Percentiles rank a stretch among this genome's conserved stretches.
phyloP scores from a whole-genome alignment of 2,797 vertebrate genomes.

The Enteromius unitaeniatus region DNA sequence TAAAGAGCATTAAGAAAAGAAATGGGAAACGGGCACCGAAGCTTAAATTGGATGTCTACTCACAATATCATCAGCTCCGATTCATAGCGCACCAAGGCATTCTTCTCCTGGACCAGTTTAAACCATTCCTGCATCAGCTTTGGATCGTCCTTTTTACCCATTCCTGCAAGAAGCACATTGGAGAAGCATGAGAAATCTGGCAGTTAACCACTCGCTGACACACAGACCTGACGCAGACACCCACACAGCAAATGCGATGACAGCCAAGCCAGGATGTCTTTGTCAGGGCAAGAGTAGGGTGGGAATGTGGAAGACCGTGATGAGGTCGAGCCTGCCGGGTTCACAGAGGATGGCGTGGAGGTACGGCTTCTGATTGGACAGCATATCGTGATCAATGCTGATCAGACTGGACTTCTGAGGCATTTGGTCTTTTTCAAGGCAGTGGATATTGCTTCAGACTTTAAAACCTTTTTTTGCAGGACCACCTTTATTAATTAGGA shows the following conservation, averaged over 20 bases:
- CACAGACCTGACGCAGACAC: slow-evolving; percentile 57
- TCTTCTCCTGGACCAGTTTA: slow-evolving; percentile 98
- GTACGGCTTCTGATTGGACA: slow-evolving; percentile 61
- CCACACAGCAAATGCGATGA: slow-evolving; percentile 71
- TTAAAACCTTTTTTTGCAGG: not conserved
- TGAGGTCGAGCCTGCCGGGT: slow-evolving; percentile 56
- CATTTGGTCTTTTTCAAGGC: slow-evolving; percentile 48
- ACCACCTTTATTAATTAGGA: not conserved
- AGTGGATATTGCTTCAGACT: slow-evolving; percentile 19
- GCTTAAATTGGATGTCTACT: slow-evolving; percentile 72
- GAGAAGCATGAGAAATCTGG: slow-evolving; percentile 47
- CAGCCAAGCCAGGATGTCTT: slow-evolving; percentile 79
- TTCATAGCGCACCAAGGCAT: slow-evolving; percentile 97
- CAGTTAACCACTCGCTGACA: slow-evolving; percentile 47
- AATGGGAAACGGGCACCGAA: not conserved
- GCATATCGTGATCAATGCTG: slow-evolving; percentile 21
- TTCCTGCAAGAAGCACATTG: slow-evolving; percentile 80
- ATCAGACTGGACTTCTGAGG: slow-evolving; percentile 52
- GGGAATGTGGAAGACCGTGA: slow-evolving; percentile 43
- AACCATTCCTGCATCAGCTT: slow-evolving; percentile 99
- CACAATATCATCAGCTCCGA: slow-evolving; percentile 99
- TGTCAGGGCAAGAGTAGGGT: slow-evolving; percentile 63
- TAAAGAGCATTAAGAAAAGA: not conserved
- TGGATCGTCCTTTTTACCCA: slow-evolving; percentile 99
- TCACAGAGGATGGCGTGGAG: slow-evolving; percentile 71